These are phyloP conservation scores for Pelodytes ibericus DNA, from an alignment of 2,797 vertebrate genomes.

Conservation along the genomic window DNA sequence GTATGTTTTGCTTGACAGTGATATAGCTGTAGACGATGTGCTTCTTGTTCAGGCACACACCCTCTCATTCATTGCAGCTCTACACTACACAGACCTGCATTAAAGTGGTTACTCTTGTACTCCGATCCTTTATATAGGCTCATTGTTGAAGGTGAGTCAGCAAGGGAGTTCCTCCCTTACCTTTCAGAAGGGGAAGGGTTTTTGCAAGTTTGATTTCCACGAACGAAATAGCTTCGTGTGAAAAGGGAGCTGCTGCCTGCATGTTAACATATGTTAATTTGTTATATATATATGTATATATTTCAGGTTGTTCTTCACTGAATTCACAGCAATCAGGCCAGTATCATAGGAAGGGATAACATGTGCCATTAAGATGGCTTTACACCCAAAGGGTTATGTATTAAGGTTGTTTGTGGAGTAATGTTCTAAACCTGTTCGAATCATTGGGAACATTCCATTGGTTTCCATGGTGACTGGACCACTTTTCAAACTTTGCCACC, in stretches of 20 bases:
- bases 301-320: neutral
- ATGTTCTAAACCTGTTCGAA: no score
- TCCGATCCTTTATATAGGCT: constrained; percentile 46
- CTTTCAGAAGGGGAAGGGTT: neutral
- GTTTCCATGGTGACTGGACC: no score
- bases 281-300: neutral
- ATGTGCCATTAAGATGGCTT: no score
- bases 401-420: no score
- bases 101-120: constrained; percentile 10
- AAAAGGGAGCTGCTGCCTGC: constrained; percentile 1
- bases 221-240: neutral
- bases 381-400: no score
- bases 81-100: neutral
- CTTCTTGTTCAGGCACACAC: neutral
- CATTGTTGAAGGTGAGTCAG: constrained; percentile 39
- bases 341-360: neutral
- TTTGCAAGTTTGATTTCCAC: neutral
- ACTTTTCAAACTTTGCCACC: no score
- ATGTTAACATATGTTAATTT: constrained; percentile 12
- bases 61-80: neutral
- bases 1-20: neutral
- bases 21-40: neutral
- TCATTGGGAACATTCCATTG: no score
- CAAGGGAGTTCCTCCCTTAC: constrained; percentile 25
- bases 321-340: neutral